Base-by-base conservation (phyloP, 2,888 invertebrate genomes). In the Trachelus stipa region DNA sequence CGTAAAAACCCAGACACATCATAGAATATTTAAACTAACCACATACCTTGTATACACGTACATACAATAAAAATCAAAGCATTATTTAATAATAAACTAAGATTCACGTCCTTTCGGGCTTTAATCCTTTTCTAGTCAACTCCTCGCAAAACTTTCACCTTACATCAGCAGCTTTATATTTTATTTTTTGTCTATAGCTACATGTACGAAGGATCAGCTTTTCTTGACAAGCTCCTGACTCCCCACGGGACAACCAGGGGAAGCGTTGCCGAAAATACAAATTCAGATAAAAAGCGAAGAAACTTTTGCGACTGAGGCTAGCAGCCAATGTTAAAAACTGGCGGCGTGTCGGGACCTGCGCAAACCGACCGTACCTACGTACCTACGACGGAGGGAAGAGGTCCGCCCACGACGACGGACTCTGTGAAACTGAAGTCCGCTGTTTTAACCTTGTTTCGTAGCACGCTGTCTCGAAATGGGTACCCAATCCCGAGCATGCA, bases 371-470 rank as follows among this genome's bases (percentile, higher is more conserved):
- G 40, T 56, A 56, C 40, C 40, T 23, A 56, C 40, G 40, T 56
- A 56, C 40, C 71, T 31, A 33, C 71, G 12, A 71, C 71, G 71
- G 31, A 33, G 33, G 31, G 71, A 73, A 73, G 12, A 34, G 76
- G 73, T 33, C 11, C 23, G 34, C 12, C 23, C 74, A 75, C 74
- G 77, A 68, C 87, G 86, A 79, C 88, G 84, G 86, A 83, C 86
- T 84, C 83, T 80, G 85, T 86, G 82, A 81, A 86, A 88, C 88
- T 88, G 71, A 71, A 71, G 71, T 71, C 71, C 31, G 12, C 71
- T n/a, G 71, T 71, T 71, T 34, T 71, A 71, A 71, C 71, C 31
- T 71, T 34, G 71, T 34, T 71, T 71, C 71, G 31, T 56, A 71
- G 31, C 71, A 71, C 71, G 71, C 71, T 34, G 71, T 71, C 71